These are phyloP conservation scores for Drosophila subpulchrella DNA, from an alignment of 1,140 invertebrate species.

Conservation along the genomic window DNA sequence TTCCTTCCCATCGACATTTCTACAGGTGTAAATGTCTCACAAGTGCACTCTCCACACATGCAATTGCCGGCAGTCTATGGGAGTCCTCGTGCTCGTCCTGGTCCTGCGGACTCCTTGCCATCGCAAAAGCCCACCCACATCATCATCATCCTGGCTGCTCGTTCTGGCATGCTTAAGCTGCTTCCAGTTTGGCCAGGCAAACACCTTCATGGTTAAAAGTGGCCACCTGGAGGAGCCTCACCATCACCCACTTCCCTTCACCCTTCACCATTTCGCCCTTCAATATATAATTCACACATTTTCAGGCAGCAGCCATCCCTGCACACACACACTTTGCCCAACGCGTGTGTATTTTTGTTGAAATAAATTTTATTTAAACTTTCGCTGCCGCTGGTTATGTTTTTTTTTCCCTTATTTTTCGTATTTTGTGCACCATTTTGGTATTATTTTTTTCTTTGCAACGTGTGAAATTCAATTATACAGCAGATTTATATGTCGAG, in stretches of 20 bases:
- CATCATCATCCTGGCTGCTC: conserved; percentile 21
- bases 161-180: conserved; percentile 39
- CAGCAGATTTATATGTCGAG: conserved; percentile 77
- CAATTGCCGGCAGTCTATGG: conserved; percentile 9
- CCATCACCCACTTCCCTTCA: background rate
- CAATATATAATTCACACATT: conserved; percentile 71
- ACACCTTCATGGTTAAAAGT: conserved; percentile 53
- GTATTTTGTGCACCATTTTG: conserved; percentile 37
- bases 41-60: conserved; percentile 43
- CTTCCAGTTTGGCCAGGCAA: conserved; percentile 34
- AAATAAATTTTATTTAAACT: conserved; percentile 83
- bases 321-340: conserved; percentile 4
- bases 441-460: conserved; percentile 50
- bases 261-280: background rate
- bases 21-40: conserved; percentile 74
- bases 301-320: conserved; percentile 42
- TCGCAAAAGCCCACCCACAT: background rate
- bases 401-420: conserved; percentile 47
- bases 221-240: conserved; percentile 40
- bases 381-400: conserved; percentile 55
- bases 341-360: conserved; percentile 70
- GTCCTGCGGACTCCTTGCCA: conserved; percentile 11
- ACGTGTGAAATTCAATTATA: conserved; percentile 83
- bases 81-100: background rate
- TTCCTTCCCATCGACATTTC: conserved; percentile 52